These are phyloP conservation scores for Pavo muticus DNA, from an alignment of 2,113 vertebrate species.

Conservation along the genomic window DNA sequence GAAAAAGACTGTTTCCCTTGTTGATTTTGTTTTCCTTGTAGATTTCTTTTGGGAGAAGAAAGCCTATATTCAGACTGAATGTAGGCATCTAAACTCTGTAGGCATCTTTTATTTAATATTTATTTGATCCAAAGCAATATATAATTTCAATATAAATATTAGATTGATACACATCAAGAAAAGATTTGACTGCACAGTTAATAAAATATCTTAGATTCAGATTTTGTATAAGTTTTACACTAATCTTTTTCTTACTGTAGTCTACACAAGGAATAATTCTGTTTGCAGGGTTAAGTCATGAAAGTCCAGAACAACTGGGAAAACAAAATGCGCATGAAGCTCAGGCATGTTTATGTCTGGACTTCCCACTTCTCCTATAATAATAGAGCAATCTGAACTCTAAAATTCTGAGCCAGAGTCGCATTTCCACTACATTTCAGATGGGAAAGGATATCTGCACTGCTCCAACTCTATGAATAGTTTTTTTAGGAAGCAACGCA, in stretches of 20 bases:
- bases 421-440: not conserved
- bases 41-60: not conserved
- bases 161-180: not conserved
- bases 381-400: not conserved
- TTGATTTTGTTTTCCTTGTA: not conserved
- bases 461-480: not conserved
- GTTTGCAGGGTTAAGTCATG: not conserved
- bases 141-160: not conserved
- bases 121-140: not conserved
- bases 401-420: not conserved
- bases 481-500: not conserved
- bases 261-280: not conserved
- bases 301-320: not conserved
- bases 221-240: not conserved
- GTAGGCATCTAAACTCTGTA: not conserved
- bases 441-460: constrained; percentile 2
- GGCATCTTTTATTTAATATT: not conserved
- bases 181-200: not conserved
- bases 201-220: not conserved
- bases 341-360: not conserved
- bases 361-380: not conserved
- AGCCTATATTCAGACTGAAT: fast-evolving
- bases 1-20: not conserved
- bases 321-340: not conserved
- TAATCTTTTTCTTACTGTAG: not conserved